Conservation (phyloP, 2,888 invertebrate genomes). For the Cantharis nigra region DNA sequence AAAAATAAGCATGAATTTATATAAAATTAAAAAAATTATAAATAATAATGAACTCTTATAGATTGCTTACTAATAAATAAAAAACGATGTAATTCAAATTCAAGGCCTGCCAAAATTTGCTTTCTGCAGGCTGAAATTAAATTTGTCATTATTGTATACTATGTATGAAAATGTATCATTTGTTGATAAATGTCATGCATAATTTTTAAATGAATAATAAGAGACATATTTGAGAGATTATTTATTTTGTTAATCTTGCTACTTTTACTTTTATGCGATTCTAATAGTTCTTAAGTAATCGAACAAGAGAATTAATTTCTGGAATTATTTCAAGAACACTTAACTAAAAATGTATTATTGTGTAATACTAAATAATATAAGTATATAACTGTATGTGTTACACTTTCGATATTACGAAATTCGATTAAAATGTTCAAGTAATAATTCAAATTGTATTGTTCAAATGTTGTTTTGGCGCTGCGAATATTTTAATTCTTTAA, state of each 20-base stretch:
- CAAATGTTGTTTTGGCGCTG: neutral
- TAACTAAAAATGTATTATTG: neutral
- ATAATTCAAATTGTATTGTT: neutral
- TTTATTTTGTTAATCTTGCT: neutral
- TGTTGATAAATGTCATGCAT: neutral
- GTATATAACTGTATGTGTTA: neutral
- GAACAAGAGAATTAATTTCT: neutral
- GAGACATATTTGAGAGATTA: neutral
- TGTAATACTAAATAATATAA: neutral
- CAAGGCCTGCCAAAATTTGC: neutral
- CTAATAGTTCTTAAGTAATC: neutral
- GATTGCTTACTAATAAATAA: neutral
- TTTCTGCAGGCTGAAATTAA: neutral
- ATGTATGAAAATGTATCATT: neutral
- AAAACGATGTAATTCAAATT: neutral
- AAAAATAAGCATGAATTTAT: neutral
- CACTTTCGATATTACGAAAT: neutral
- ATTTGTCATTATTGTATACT: neutral
- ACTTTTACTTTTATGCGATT: neutral
- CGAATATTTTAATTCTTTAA: neutral
- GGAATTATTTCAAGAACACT: neutral
- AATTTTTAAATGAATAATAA: neutral
- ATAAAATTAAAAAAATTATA: neutral
- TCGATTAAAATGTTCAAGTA: neutral
- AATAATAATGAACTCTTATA: neutral